phyloP scores from a whole-genome alignment of 2,797 vertebrate genomes.

The Pangasius macronema region DNA sequence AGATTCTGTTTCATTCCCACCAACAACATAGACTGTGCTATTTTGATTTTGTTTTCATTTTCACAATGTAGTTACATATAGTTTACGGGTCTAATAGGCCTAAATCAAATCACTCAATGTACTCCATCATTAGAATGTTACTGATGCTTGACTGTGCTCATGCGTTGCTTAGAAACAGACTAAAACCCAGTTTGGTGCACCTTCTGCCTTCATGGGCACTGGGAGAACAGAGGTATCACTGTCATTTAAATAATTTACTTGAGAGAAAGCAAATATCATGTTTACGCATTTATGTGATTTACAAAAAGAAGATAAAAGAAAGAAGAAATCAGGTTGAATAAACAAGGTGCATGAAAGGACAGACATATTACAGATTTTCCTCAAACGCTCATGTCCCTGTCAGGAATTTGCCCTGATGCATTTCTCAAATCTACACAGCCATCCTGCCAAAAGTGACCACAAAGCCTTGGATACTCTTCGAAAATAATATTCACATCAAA shows the following conservation, averaged over 20 bases:
- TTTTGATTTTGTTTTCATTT: not conserved
- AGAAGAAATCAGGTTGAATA: conserved; percentile 53
- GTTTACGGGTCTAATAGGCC: not conserved
- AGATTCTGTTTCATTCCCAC: not conserved
- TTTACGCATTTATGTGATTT: conserved; percentile 80
- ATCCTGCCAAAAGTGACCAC: not conserved
- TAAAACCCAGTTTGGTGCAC: conserved; percentile 75
- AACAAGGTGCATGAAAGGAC: conserved; percentile 53
- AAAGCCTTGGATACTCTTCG: not conserved
- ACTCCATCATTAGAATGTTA: conserved; percentile 78
- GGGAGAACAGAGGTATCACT: conserved; percentile 78
- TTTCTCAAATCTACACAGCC: not conserved
- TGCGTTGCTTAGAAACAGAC: conserved; percentile 80
- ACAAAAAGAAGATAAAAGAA: conserved; percentile 58
- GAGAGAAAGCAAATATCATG: conserved; percentile 47
- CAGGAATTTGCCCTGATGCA: not conserved
- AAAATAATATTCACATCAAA: not conserved
- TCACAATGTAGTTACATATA: not conserved
- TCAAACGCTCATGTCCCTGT: not conserved
- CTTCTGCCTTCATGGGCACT: conserved; percentile 62
- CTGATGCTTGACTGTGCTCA: conserved; percentile 80
- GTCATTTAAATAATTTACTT: conserved; percentile 80
- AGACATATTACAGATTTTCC: not conserved
- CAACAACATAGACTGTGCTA: not conserved
- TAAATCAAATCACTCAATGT: conserved; percentile 57